Evolutionary conservation across 2,113 vertebrate species (phyloP), one percentile per base, ranked within the genome.

Genomic region (Gnathochromis pfefferi): DNA sequence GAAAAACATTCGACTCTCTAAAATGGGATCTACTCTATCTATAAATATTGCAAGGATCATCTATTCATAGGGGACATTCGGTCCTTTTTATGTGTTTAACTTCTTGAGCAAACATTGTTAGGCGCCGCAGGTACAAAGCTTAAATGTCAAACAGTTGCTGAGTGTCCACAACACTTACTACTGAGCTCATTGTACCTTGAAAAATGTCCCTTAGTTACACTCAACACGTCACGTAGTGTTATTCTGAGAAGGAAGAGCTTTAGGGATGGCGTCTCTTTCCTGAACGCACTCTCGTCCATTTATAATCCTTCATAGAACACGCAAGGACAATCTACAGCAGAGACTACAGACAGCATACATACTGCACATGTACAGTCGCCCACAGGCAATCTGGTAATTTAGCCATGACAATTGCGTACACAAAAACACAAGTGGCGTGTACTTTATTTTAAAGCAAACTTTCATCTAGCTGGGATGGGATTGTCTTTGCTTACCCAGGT

Each of bases 171-270:
- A 80, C 78, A 57, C 75, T 82, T 82, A 88, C 84, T n/a, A 86
- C 84, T 80, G 81, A 81, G 81, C 26, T 85, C 65, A 75, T 23
- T 92, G 88, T 75, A 80, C 87, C 82, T 82, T 89, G 55, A 92
- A 88, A 90, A 55, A 80, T 81, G 33, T 88, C 35, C 16, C 87
- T 70, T 47, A 40, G 16, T 8, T 26, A 57, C 81, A 81, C 9
- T 47, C 19, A 3, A n/a, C 60, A 78, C 23, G 7, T 86, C 75
- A 85, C 83, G 7, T 31, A 53, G 7, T 83, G 85, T 63, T 88
- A 88, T 91, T 93, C 85, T 87, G 60, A 89, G 86, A 93, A 92
- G 81, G 35, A 80, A 49, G 23, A 16, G n/a, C 35, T 89, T 78
- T n/a, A 80, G 9, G 57, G 65, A n/a, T 80, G 19, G 31, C 38